Percentiles rank a stretch among this genome's conserved stretches.
These are phyloP conservation scores for Acromyrmex echinatior DNA, from an alignment of 1,140 invertebrate species.

Conservation along the genomic window DNA sequence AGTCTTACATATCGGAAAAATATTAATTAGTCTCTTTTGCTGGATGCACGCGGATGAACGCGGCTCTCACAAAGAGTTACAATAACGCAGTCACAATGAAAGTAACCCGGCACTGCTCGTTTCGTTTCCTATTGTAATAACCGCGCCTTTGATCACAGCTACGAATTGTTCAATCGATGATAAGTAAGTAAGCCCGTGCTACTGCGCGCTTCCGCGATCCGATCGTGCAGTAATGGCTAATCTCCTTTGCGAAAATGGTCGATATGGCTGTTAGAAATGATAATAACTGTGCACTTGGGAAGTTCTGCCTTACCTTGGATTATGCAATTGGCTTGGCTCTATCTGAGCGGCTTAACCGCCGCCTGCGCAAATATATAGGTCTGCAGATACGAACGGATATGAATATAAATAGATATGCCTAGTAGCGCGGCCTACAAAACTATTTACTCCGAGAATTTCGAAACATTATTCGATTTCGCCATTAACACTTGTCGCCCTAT, in stretches of 20 bases:
- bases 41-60: constrained; percentile 49
- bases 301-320: constrained; percentile 68
- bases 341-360: constrained; percentile 57
- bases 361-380: constrained; percentile 58
- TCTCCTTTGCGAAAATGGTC: constrained; percentile 68
- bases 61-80: constrained; percentile 37
- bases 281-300: constrained; percentile 71
- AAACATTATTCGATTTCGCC: constrained; percentile 12
- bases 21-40: constrained; percentile 63
- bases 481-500: constrained; percentile 35
- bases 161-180: constrained; percentile 63
- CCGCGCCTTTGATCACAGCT: constrained; percentile 48
- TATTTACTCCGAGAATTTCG: constrained; percentile 18
- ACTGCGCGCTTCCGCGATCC: constrained; percentile 41
- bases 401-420: constrained; percentile 60
- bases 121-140: constrained; percentile 60
- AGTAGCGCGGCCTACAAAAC: neutral
- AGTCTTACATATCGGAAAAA: constrained; percentile 58
- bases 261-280: constrained; percentile 72
- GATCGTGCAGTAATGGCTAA: constrained; percentile 65
- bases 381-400: constrained; percentile 58
- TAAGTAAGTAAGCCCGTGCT: constrained; percentile 59
- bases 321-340: constrained; percentile 67
- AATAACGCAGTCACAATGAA: constrained; percentile 47
- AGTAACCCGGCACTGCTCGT: constrained; percentile 17